Base-by-base conservation (phyloP, 2,888 invertebrate genomes). In the Agonum fuliginosum region DNA sequence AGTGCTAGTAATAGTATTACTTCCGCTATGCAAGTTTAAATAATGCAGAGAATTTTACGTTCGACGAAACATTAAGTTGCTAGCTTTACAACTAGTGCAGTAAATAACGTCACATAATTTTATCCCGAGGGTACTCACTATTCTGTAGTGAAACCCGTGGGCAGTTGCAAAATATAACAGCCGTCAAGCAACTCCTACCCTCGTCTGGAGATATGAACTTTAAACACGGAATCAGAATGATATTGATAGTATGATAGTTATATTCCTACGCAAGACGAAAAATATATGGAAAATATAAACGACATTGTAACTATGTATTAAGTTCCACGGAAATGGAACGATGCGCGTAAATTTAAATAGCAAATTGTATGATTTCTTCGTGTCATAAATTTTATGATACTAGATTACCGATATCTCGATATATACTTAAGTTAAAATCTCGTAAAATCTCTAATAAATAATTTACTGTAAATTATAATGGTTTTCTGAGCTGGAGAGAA, bases 161-260 rank as follows among this genome's bases (percentile, higher is more conserved):
- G 69, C 12, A 69, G 69, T 3, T 24, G 46, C 69, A 46, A 37
- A 67, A 41, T 43, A 69, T 46, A 24, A 6, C 24, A 69, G 41
- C 37, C 41, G 46, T 69, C 34, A 41, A 67, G 24, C 43, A 8
- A 69, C 43, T 69, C 69, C 69, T 46, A 46, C 69, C 69, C 46
- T 43, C 1, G 17, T 69, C 34, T 43, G 69, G 24, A 43, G 46
- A 46, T 69, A 69, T 69, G 69, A 69, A 69, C 43, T 22, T 27
- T 34, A 24, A 69, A 46, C 69, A 43, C 69, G 69, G 46, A 22
- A 41, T 46, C 43, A 24, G 43, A 43, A 69, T 20, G 20, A 22
- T 43, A 46, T 43, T 41, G 67, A 4, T 67, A 43, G 67, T 43
- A 24, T 41, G 67, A 4, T 67, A 43, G 67, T 43, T 67, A 67